Conservation (phyloP, 2,113 vertebrate genomes). For the Phalacrocorax carbo region DNA sequence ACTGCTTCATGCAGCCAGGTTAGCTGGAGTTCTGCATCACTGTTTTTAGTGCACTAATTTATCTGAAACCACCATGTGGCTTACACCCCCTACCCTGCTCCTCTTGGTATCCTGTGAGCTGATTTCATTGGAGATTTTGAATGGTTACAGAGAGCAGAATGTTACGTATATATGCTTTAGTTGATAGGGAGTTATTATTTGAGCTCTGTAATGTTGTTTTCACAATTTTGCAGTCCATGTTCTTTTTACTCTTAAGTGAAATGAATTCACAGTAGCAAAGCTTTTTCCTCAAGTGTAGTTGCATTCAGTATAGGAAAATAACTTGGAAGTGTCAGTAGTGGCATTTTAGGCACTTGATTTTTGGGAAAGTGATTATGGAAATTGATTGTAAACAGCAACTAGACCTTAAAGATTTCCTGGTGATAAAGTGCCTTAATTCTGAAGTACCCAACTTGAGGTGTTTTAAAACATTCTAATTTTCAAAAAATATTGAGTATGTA, state of each 20-base stretch:
- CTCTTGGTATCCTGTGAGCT: fast-evolving
- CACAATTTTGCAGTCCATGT: background rate
- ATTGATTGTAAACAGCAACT: background rate
- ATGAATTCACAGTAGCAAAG: background rate
- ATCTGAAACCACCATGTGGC: no score
- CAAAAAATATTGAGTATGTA: no score
- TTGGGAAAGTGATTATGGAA: background rate
- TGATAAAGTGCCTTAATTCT: background rate
- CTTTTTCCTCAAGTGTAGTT: background rate
- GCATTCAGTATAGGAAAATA: background rate
- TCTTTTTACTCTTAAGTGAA: background rate
- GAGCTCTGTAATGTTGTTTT: background rate
- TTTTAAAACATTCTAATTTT: background rate
- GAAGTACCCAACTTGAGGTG: background rate
- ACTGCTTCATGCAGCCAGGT: no score
- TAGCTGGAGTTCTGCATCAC: background rate
- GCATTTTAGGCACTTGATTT: background rate
- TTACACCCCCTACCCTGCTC: background rate
- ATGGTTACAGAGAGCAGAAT: background rate
- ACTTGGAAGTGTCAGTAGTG: background rate
- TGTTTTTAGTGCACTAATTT: fast-evolving
- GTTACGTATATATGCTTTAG: fast-evolving
- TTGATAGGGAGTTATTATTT: background rate
- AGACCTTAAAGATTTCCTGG: background rate
- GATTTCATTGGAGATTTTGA: background rate